Percentiles rank a stretch among this genome's conserved stretches.
Conservation (phyloP, 2,888 invertebrate genomes). For the Tigriopus californicus region DNA sequence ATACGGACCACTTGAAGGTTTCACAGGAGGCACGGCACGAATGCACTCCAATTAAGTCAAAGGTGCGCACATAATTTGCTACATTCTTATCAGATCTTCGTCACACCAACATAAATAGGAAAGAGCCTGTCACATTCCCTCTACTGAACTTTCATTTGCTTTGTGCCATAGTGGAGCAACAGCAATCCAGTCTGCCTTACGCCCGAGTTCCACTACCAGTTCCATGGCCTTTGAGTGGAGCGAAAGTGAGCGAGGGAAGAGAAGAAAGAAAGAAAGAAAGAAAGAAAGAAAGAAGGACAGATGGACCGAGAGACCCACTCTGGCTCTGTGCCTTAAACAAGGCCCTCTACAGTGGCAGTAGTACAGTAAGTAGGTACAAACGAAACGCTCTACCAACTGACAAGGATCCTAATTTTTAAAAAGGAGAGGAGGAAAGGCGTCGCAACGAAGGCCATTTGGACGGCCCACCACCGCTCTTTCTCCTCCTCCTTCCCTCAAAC, state of each 20-base stretch:
- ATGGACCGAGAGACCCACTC: neutral
- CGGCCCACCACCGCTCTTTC: no score
- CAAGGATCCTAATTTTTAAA: no score
- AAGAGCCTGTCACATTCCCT: no score
- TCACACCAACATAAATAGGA: conserved; percentile 13
- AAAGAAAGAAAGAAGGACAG: neutral
- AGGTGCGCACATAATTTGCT: conserved; percentile 8
- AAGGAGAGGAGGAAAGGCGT: no score
- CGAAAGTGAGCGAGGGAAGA: neutral
- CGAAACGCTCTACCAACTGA: no score
- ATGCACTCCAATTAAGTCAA: neutral
- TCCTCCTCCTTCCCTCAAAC: no score
- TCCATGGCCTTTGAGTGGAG: neutral
- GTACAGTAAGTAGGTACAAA: neutral
- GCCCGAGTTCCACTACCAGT: neutral
- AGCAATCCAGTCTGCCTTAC: no score
- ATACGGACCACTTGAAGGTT: no score
- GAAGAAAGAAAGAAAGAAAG: neutral
- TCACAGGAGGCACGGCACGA: no score
- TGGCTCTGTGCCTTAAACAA: neutral
- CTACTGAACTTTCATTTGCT: no score
- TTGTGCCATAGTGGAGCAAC: no score
- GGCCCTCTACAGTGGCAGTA: neutral
- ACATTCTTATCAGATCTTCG: conserved; percentile 13
- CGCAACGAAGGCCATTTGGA: no score